phyloP scores from a whole-genome alignment of 1,140 invertebrate species.

The Apolygus lucorum region DNA sequence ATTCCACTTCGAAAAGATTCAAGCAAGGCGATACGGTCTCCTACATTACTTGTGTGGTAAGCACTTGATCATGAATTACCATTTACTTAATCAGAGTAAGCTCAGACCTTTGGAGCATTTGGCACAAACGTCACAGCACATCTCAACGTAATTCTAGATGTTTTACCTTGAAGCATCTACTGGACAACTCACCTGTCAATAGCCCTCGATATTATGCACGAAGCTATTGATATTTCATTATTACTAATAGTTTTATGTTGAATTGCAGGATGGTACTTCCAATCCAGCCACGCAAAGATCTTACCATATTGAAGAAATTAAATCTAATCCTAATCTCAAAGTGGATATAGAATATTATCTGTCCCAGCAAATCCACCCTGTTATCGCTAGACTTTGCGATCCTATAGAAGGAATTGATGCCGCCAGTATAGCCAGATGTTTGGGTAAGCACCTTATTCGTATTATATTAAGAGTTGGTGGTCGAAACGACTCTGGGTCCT shows the following conservation, averaged over 20 bases:
- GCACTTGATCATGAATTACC: too few relatives aligned
- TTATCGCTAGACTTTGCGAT: slow-evolving; percentile 86
- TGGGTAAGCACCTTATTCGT: slow-evolving; percentile 57
- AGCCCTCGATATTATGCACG: too few relatives aligned
- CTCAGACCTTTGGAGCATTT: too few relatives aligned
- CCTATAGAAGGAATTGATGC: slow-evolving; percentile 91
- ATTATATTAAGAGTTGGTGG: too few relatives aligned
- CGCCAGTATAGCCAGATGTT: slow-evolving; percentile 75
- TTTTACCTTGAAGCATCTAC: too few relatives aligned
- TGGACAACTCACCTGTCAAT: too few relatives aligned
- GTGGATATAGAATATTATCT: slow-evolving; percentile 79
- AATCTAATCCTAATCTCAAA: slow-evolving; percentile 57
- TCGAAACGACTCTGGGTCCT: too few relatives aligned
- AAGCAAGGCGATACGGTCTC: slow-evolving; percentile 89
- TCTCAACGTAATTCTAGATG: too few relatives aligned
- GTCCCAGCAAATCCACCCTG: slow-evolving; percentile 83
- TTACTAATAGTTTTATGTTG: too few relatives aligned
- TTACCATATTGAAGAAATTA: slow-evolving; percentile 87
- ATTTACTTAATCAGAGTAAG: not conserved
- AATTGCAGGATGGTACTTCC: slow-evolving; percentile 57
- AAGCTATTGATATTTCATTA: too few relatives aligned
- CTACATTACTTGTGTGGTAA: slow-evolving; percentile 86
- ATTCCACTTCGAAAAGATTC: slow-evolving; percentile 72
- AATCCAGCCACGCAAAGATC: slow-evolving; percentile 80
- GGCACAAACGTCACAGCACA: too few relatives aligned